A percentile compares a stretch with the other conserved stretches of the same genome.
These are phyloP conservation scores for Magallana nippona DNA, from an alignment of 2,888 invertebrate genomes.

Conservation along the genomic window DNA sequence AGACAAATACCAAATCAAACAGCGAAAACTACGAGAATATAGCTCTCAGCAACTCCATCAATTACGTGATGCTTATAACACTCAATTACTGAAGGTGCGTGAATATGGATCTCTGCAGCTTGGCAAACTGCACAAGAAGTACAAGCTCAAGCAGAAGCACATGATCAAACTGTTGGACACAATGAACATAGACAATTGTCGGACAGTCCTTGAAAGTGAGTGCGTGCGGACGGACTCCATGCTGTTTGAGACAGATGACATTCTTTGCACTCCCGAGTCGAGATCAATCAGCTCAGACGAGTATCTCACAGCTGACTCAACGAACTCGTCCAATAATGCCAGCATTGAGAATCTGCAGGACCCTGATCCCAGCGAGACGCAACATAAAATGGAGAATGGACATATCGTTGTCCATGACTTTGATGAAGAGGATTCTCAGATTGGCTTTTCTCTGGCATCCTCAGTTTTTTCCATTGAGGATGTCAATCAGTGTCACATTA, in stretches of 20 bases:
- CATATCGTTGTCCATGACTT: slow-evolving; percentile 1
- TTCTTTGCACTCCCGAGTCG: slow-evolving; percentile 53
- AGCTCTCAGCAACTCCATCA: slow-evolving; percentile 94
- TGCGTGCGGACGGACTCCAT: slow-evolving; percentile 90
- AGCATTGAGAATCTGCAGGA: slow-evolving; percentile 55
- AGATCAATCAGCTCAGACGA: slow-evolving; percentile 64
- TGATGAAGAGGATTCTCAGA: slow-evolving; percentile 13
- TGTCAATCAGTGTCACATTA: background rate
- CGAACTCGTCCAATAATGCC: slow-evolving; percentile 57
- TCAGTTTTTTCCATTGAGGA: background rate
- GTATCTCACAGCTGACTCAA: slow-evolving; percentile 68
- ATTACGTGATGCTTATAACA: slow-evolving; percentile 96
- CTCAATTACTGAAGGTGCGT: slow-evolving; percentile 94
- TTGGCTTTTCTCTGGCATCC: background rate
- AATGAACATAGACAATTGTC: slow-evolving; percentile 95
- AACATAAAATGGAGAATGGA: slow-evolving; percentile 1
- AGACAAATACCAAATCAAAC: slow-evolving; percentile 93
- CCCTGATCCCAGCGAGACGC: background rate
- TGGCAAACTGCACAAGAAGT: slow-evolving; percentile 92
- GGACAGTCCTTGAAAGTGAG: slow-evolving; percentile 75
- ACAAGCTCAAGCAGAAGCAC: slow-evolving; percentile 97
- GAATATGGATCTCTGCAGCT: slow-evolving; percentile 97
- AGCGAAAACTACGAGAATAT: slow-evolving; percentile 93
- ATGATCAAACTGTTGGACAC: slow-evolving; percentile 96
- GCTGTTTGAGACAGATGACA: slow-evolving; percentile 65